Evolutionary conservation across 2,113 vertebrate genomes (phyloP).

Genomic region (Aptenodytes patagonicus): DNA sequence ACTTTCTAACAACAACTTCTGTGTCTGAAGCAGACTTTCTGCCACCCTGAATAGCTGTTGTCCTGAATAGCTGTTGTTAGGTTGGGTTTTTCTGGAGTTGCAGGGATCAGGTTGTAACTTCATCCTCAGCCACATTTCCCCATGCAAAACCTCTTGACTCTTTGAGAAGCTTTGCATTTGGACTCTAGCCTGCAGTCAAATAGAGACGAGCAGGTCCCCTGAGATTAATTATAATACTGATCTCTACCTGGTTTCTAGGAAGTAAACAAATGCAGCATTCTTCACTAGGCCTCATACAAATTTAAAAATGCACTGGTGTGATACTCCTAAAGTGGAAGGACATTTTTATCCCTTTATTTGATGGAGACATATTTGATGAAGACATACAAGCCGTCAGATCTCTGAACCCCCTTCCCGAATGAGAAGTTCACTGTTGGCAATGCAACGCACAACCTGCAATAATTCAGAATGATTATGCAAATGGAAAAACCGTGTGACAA

Average conservation of each 20-base stretch:
- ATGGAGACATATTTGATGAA: background rate
- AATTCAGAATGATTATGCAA: conserved; percentile 40
- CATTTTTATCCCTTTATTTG: background rate
- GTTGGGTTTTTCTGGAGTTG: background rate
- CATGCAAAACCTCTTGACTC: background rate
- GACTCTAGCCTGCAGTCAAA: background rate
- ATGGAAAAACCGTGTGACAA: background rate
- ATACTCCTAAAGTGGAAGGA: background rate
- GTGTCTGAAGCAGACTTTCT: background rate
- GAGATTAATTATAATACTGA: background rate
- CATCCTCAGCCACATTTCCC: background rate
- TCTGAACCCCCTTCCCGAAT: background rate
- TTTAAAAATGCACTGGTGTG: background rate
- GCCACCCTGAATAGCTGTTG: background rate
- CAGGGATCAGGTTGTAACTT: background rate
- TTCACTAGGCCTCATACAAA: background rate
- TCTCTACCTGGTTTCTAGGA: background rate
- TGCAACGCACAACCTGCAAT: background rate
- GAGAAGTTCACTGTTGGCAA: background rate
- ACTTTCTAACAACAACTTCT: background rate
- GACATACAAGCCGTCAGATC: background rate
- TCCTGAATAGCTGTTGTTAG: background rate
- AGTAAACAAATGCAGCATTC: background rate
- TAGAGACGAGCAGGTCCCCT: background rate
- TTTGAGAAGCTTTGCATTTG: background rate